phyloP scores from a whole-genome alignment of 2,113 vertebrate species.

The Psammodynastes pulverulentus region DNA sequence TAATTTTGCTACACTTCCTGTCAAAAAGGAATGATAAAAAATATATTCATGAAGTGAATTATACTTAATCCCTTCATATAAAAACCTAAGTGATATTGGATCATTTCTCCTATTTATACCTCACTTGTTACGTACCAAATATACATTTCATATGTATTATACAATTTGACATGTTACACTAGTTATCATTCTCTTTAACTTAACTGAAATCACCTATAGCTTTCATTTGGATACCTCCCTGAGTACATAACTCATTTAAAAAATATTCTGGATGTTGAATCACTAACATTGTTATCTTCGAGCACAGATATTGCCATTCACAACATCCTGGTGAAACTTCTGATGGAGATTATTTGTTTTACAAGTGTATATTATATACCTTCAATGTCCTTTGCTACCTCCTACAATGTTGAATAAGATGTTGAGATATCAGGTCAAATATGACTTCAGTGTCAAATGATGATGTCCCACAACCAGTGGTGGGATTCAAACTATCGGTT shows the following conservation, averaged over 20 bases:
- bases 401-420: not conserved
- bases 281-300: not conserved
- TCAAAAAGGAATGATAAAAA: not conserved
- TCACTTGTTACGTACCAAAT: not conserved
- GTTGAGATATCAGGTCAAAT: not conserved
- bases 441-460: not conserved
- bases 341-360: not conserved
- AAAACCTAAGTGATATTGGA: not conserved
- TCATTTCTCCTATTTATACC: not conserved
- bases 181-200: not conserved
- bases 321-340: not conserved
- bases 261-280: not conserved
- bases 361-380: not conserved
- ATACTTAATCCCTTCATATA: not conserved
- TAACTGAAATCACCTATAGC: not conserved
- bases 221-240: not conserved
- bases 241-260: not conserved
- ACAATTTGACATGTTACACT: not conserved
- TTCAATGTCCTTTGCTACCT: not conserved
- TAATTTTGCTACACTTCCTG: not conserved
- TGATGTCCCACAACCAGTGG: no score
- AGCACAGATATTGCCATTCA: not conserved
- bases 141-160: not conserved
- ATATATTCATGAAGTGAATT: not conserved
- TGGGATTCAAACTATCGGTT: no score